phyloP scores from a whole-genome alignment of 2,113 vertebrate genomes.

The Phalacrocorax brasilianus region DNA sequence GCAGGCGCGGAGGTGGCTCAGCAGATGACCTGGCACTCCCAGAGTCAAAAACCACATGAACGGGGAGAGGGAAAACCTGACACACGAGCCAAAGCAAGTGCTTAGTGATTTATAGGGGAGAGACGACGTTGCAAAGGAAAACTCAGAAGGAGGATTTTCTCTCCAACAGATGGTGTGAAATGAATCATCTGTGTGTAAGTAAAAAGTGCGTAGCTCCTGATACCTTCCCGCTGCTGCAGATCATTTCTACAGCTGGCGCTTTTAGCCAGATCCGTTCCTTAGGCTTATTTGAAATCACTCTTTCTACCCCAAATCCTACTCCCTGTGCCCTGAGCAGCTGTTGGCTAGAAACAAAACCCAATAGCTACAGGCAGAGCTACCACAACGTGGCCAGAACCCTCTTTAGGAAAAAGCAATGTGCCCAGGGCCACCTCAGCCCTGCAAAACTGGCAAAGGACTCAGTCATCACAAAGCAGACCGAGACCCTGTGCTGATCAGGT shows the following conservation, averaged over 20 bases:
- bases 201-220: slow-evolving; percentile 33
- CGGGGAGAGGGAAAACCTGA: neutral
- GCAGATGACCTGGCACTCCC: neutral
- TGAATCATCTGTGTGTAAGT: slow-evolving; percentile 65
- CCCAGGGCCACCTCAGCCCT: neutral
- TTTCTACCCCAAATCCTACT: neutral
- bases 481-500: neutral
- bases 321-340: rapidly evolving
- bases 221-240: slow-evolving; percentile 52
- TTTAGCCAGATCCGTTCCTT: neutral
- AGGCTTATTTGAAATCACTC: neutral
- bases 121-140: neutral
- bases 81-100: rapidly evolving
- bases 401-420: neutral
- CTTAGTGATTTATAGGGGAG: neutral
- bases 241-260: slow-evolving; percentile 41
- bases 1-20: neutral
- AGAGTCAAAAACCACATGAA: neutral
- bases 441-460: neutral
- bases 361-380: neutral
- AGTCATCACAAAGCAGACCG: neutral
- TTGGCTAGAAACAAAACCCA: neutral
- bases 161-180: slow-evolving; percentile 54
- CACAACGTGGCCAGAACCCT: rapidly evolving
- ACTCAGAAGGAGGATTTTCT: slow-evolving; percentile 58